Evolutionary conservation across 1,140 invertebrate genomes (phyloP), one percentile per base, ranked within the genome.

Genomic region (Pogonognathellus flavescens): DNA sequence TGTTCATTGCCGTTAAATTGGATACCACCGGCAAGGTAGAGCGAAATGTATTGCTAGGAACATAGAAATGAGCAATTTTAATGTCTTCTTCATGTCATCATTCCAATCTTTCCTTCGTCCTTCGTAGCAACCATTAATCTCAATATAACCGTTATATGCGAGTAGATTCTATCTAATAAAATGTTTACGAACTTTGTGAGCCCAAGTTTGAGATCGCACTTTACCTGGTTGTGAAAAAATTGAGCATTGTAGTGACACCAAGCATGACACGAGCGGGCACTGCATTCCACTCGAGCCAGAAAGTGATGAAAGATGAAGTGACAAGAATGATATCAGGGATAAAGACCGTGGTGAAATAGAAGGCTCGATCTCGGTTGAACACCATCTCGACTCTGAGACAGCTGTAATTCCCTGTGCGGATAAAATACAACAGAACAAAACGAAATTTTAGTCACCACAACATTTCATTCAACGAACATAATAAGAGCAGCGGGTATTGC

Each of bases 261-360:
- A 85, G 81, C 87, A 86, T 86, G 49, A 85, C 82, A 50, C 86
- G 52, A 57, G 96, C 96, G 90, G 96, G 96, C 88, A 97, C 96
- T 86, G 96, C 96, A 92, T 98, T 98, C 96, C 96, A 97, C 92
- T 98, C 96, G 90, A 98, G 93, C 96, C 96, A 98, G 93, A 97
- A 97, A 88, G 95, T 96, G 91, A 97, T 96, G 93, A 97, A 97
- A 89, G 96, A 97, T 91, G 95, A 97, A 88, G 96, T 97, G 89
- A 98, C 96, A 91, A 98, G 93, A 92, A 97, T 97, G 91, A 97
- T 97, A 89, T 96, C 96, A 88, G 97, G 97, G 91, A 97, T 97
- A 92, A 98, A 98, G 91, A 98, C 96, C 89, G 96, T 97, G 88
- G 96, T 97, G 92, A 97, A 97, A 93, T 97, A 98, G 93, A 97